phyloP scores from a whole-genome alignment of 2,113 vertebrate genomes.

The Stictonetta naevosa region DNA sequence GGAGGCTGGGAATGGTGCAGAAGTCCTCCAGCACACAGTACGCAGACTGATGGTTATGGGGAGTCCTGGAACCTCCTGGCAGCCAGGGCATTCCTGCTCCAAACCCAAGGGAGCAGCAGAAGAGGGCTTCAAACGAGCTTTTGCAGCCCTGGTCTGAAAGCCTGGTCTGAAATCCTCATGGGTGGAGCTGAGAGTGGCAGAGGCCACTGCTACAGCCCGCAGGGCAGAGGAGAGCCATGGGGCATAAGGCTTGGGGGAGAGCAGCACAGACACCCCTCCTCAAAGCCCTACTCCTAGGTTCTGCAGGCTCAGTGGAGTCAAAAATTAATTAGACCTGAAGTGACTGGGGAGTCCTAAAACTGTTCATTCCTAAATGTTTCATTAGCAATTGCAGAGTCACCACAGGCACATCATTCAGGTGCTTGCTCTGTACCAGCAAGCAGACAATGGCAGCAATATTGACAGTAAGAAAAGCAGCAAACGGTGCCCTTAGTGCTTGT shows the following conservation, averaged over 20 bases:
- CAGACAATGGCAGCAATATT: background rate
- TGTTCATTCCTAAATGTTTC: too few species aligned
- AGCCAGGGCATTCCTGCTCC: background rate
- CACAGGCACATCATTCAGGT: background rate
- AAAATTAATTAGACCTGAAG: background rate
- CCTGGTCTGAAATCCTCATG: background rate
- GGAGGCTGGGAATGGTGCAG: background rate
- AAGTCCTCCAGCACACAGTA: background rate
- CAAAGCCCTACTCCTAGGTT: background rate
- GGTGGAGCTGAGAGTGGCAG: background rate
- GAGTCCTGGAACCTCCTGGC: fast-evolving
- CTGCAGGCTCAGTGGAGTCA: background rate
- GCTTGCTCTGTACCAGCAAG: background rate
- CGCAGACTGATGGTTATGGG: background rate
- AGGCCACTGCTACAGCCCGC: background rate
- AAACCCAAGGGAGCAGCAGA: background rate
- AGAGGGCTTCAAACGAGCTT: background rate
- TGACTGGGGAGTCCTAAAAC: background rate
- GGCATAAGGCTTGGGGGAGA: background rate
- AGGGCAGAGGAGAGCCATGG: background rate
- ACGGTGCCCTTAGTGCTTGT: background rate
- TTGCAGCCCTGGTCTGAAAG: background rate
- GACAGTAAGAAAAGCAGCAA: background rate
- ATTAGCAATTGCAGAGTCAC: background rate
- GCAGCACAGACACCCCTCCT: background rate